phyloP scores from a whole-genome alignment of 1,140 invertebrate genomes.

The Heliconius hermathena region DNA sequence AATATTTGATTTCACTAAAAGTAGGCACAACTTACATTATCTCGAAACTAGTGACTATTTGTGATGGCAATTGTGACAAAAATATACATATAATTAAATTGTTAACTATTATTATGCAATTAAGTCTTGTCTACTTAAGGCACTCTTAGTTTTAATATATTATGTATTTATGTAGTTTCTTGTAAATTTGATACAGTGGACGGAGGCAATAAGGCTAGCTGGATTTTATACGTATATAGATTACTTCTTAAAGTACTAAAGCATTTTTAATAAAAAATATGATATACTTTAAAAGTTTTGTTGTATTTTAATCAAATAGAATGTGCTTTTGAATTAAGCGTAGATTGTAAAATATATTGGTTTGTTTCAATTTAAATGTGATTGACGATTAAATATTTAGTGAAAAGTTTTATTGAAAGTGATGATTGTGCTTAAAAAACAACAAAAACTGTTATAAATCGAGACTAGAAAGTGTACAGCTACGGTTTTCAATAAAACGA shows the following conservation, averaged over 20 bases:
- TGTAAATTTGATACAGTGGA: conserved; percentile 44
- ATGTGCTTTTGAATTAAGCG: conserved; percentile 34
- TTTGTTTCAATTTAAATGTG: not conserved
- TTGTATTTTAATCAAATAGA: conserved; percentile 20
- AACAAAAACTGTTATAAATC: conserved; percentile 65
- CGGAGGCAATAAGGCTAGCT: conserved; percentile 66
- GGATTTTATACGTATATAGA: conserved; percentile 20
- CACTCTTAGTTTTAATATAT: conserved; percentile 16
- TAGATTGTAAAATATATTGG: conserved; percentile 12
- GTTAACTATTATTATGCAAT: conserved; percentile 1
- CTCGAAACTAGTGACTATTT: conserved; percentile 67
- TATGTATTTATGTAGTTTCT: not conserved
- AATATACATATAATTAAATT: conserved; percentile 18
- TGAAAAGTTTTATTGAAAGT: conserved; percentile 5
- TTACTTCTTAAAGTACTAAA: conserved; percentile 46
- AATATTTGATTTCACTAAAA: conserved; percentile 41
- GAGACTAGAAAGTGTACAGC: conserved; percentile 77
- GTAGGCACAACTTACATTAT: conserved; percentile 54
- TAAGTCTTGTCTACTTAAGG: conserved; percentile 18
- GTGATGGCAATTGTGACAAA: conserved; percentile 60
- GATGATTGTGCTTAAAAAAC: conserved; percentile 29
- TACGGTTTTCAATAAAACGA: conserved; percentile 61
- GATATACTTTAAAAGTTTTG: conserved; percentile 4
- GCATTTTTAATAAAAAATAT: conserved; percentile 35
- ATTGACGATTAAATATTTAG: conserved; percentile 5